A percentile compares a stretch with the other conserved stretches of the same genome.
Evolutionary conservation across 2,113 vertebrate genomes (phyloP).

Genomic region (Hipposideros armiger): DNA sequence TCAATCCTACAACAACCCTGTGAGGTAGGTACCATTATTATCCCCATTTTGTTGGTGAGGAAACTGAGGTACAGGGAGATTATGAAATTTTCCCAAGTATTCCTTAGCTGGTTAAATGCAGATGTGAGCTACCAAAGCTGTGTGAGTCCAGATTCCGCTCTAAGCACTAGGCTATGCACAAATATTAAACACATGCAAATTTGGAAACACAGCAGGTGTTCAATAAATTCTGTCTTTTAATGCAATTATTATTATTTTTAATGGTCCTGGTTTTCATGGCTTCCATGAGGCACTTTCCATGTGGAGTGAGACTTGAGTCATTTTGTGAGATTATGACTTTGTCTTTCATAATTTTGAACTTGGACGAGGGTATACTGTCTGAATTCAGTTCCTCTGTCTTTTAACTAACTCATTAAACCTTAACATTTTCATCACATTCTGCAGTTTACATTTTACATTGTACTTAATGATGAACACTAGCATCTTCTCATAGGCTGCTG

Average conservation of each 20-base stretch:
- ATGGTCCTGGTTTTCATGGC: not conserved
- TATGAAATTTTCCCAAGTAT: not conserved
- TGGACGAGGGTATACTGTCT: not conserved
- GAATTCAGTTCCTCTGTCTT: not conserved
- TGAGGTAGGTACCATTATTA: not conserved
- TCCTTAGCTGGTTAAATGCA: not conserved
- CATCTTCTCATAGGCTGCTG: not conserved
- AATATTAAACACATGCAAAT: not conserved
- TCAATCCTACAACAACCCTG: not conserved
- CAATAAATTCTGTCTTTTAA: not conserved
- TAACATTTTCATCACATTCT: not conserved
- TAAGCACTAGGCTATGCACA: not conserved
- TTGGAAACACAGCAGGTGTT: not conserved
- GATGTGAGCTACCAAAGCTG: not conserved
- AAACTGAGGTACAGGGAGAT: not conserved
- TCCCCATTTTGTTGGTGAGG: not conserved
- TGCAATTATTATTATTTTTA: not conserved
- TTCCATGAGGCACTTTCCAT: not conserved
- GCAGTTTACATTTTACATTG: not conserved
- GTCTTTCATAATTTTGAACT: not conserved
- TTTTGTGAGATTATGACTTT: conserved; percentile 20
- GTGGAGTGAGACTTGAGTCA: not conserved
- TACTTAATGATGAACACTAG: not conserved
- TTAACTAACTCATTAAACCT: not conserved
- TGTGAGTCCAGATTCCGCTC: not conserved